Evolutionary conservation across 2,797 vertebrate genomes (phyloP).

Genomic region (Bryconaethiops microstoma): DNA sequence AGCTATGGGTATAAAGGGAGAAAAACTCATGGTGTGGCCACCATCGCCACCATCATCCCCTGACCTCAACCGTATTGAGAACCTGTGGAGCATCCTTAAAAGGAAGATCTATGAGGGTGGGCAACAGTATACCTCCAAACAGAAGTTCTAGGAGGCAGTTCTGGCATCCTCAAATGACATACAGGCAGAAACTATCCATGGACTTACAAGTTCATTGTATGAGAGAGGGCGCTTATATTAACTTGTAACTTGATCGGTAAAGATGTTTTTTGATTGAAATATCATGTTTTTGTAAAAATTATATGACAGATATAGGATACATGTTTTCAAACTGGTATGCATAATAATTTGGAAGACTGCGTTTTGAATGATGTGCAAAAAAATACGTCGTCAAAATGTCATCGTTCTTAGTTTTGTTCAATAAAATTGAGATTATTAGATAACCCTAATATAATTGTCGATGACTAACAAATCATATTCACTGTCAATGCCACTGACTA

Average conservation of each 20-base stretch:
- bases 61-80: constrained; percentile 29
- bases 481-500: too few species aligned
- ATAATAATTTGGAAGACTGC: too few species aligned
- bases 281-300: too few species aligned
- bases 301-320: too few species aligned
- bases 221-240: background rate
- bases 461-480: too few species aligned
- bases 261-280: background rate
- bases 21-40: constrained; percentile 26
- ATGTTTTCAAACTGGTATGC: too few species aligned
- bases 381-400: too few species aligned
- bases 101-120: background rate
- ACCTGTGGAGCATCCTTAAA: background rate
- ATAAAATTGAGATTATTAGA: too few species aligned
- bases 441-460: too few species aligned
- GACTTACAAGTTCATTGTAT: constrained; percentile 2
- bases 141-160: constrained; percentile 6
- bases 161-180: background rate
- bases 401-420: too few species aligned
- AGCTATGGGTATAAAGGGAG: constrained; percentile 33
- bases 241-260: background rate
- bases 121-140: background rate
- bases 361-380: too few species aligned
- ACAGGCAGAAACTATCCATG: background rate
- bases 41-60: constrained; percentile 26